These are phyloP conservation scores for Oscheius sp. DNA, from an alignment of 2,888 invertebrate species.

Conservation along the genomic window DNA sequence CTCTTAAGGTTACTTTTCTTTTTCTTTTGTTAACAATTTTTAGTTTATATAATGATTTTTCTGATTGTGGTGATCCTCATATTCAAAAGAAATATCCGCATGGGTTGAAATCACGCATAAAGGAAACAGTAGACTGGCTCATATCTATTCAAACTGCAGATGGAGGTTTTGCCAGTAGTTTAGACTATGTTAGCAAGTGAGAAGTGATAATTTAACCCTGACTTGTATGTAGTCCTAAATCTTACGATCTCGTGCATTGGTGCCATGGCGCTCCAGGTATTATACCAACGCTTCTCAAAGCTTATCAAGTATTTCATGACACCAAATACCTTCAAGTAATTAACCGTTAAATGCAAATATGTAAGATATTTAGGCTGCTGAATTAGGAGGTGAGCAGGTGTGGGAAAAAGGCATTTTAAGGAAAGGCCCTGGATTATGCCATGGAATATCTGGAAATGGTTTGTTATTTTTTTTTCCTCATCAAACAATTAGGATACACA, in stretches of 20 bases:
- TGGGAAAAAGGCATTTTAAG: conserved; percentile 83
- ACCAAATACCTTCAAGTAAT: conserved; percentile 74
- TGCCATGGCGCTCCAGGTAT: conserved; percentile 87
- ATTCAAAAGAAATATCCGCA: background rate
- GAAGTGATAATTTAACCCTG: background rate
- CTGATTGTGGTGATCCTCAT: background rate
- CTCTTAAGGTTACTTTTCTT: conserved; percentile 79
- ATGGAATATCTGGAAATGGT: conserved; percentile 82
- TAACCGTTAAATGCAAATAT: conserved; percentile 74
- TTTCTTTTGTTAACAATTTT: background rate
- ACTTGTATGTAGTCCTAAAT: background rate
- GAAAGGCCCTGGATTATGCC: conserved; percentile 89
- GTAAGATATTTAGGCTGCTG: conserved; percentile 77
- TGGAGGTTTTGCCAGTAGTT: conserved; percentile 43
- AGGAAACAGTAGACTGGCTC: conserved; percentile 30
- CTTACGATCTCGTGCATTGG: conserved; percentile 75
- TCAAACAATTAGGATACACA: conserved; percentile 79
- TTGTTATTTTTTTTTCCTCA: conserved; percentile 1
- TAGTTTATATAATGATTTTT: background rate
- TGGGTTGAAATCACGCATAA: conserved; percentile 8
- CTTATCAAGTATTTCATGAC: conserved; percentile 83
- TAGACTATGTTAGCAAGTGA: conserved; percentile 11
- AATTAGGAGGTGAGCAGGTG: conserved; percentile 82
- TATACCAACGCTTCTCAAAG: conserved; percentile 85
- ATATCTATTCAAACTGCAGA: conserved; percentile 43